Evolutionary conservation across 1,140 invertebrate genomes (phyloP).

Genomic region (Himalopsyche phryganea): DNA sequence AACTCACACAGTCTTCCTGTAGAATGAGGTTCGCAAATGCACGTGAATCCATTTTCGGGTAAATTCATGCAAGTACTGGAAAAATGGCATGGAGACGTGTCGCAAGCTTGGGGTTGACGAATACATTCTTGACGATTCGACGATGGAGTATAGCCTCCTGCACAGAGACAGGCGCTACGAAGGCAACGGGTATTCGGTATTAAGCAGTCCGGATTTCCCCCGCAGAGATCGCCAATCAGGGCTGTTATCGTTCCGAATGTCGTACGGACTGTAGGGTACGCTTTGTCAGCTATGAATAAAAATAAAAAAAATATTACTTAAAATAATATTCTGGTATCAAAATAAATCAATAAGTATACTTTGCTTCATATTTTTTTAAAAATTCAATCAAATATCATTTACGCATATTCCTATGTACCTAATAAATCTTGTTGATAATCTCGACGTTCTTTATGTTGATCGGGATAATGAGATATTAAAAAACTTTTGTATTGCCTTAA

Average conservation of each 20-base stretch:
- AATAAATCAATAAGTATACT: too few relatives aligned
- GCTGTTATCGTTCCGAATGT: conserved; percentile 69
- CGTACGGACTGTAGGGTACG: conserved; percentile 38
- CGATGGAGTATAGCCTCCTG: conserved; percentile 60
- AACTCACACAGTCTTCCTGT: conserved; percentile 68
- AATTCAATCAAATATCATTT: too few relatives aligned
- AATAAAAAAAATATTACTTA: too few relatives aligned
- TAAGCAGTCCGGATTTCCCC: conserved; percentile 65
- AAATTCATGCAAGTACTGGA: conserved; percentile 73
- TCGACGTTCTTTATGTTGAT: too few relatives aligned
- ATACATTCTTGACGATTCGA: conserved; percentile 68
- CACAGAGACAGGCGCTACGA: conserved; percentile 68
- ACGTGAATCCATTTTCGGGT: conserved; percentile 68
- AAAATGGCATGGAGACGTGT: conserved; percentile 72
- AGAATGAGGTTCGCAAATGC: conserved; percentile 68
- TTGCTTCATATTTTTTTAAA: too few relatives aligned
- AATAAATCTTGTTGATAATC: too few relatives aligned
- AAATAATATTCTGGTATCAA: too few relatives aligned
- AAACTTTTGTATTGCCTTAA: too few relatives aligned
- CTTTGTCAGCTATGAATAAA: conserved; percentile 17
- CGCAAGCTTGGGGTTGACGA: conserved; percentile 61
- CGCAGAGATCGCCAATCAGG: conserved; percentile 73
- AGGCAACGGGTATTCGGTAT: conserved; percentile 69
- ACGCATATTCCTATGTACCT: too few relatives aligned
- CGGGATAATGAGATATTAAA: too few relatives aligned